A percentile compares a stretch with the other conserved stretches of the same genome.
These are phyloP conservation scores for Oreochromis grahami DNA, from an alignment of 2,797 vertebrate genomes.

Conservation along the genomic window DNA sequence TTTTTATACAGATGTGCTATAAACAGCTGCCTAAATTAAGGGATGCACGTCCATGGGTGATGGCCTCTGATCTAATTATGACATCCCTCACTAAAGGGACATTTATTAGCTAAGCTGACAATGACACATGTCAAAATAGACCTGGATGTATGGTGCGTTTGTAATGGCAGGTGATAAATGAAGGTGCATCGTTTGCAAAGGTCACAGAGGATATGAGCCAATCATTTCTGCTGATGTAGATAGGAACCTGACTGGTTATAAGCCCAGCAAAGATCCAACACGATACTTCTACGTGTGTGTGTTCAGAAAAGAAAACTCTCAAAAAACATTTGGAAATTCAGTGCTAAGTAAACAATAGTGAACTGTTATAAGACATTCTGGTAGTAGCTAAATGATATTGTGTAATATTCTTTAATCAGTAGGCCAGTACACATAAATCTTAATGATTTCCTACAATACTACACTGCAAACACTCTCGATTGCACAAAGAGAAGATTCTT, in stretches of 20 bases:
- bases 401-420: neutral
- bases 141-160: slow-evolving; percentile 17
- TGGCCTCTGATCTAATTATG: slow-evolving; percentile 16
- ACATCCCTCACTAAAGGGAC: slow-evolving; percentile 22
- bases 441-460: slow-evolving; percentile 29
- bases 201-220: slow-evolving; percentile 56
- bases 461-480: slow-evolving; percentile 16
- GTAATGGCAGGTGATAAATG: slow-evolving; percentile 53
- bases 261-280: slow-evolving; percentile 46
- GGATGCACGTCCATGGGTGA: neutral
- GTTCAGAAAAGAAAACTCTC: neutral
- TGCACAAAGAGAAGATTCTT: slow-evolving; percentile 17
- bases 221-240: slow-evolving; percentile 39
- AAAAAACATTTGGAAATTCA: neutral
- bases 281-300: neutral
- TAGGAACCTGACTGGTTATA: slow-evolving; percentile 18
- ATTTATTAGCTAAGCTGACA: slow-evolving; percentile 24
- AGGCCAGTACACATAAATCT: neutral
- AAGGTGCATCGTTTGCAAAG: slow-evolving; percentile 32
- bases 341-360: neutral
- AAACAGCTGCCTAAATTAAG: slow-evolving; percentile 30
- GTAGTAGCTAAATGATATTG: slow-evolving; percentile 10
- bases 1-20: slow-evolving; percentile 3
- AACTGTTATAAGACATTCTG: neutral
- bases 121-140: slow-evolving; percentile 37